Evolutionary conservation across 1,140 invertebrate genomes (phyloP).

Genomic region (Macrostomum lignano): DNA sequence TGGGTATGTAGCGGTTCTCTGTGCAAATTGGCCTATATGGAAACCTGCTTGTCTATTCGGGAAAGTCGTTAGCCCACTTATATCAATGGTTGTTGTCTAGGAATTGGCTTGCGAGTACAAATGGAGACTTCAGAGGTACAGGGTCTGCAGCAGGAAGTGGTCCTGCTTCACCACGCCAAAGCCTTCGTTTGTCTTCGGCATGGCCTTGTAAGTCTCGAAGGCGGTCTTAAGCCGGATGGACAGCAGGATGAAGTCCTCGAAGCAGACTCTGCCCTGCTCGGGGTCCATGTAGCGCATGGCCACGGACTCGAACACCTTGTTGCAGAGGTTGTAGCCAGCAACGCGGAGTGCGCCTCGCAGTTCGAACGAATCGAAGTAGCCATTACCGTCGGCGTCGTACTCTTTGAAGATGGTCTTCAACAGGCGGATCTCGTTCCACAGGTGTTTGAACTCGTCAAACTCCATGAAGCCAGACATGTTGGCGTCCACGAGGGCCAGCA

Average conservation of each 20-base stretch:
- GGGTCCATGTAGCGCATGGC: constrained; percentile 2
- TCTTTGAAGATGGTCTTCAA: constrained; percentile 71
- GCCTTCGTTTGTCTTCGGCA: constrained; percentile 1
- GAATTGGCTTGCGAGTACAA: too few relatives aligned
- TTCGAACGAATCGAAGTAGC: constrained; percentile 50
- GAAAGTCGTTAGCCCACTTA: too few relatives aligned
- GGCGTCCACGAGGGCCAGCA: constrained; percentile 83
- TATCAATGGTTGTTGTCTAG: too few relatives aligned
- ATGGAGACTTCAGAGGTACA: too few relatives aligned
- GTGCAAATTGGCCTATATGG: too few relatives aligned
- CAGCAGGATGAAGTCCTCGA: constrained; percentile 4
- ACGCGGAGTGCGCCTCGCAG: constrained; percentile 46
- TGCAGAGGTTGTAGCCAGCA: constrained; percentile 18
- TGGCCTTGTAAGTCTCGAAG: constrained; percentile 3
- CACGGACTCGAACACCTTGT: constrained; percentile 2
- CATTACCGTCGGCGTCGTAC: constrained; percentile 51
- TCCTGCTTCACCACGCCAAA: too few relatives aligned
- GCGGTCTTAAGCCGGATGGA: constrained; percentile 1
- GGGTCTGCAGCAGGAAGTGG: too few relatives aligned
- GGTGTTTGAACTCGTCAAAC: constrained; percentile 58
- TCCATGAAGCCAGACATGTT: constrained; percentile 68
- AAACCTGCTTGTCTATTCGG: too few relatives aligned
- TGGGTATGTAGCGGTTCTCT: too few relatives aligned
- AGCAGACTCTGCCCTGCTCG: neutral
- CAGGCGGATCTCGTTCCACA: constrained; percentile 54